Base-by-base conservation (phyloP, 2,797 vertebrate genomes). In the Halcyon smyrnensis region DNA sequence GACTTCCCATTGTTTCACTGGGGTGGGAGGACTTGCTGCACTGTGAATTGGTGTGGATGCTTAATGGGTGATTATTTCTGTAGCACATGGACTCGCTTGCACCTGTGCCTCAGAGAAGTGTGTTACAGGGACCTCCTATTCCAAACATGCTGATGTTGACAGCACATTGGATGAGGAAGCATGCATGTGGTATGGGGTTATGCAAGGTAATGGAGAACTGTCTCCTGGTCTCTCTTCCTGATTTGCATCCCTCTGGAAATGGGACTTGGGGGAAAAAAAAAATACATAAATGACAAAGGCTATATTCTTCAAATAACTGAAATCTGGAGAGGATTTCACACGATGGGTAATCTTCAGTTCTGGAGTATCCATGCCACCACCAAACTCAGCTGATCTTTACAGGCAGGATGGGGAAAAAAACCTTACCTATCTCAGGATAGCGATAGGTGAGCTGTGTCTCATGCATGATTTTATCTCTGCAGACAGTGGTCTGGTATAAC, bases 61-160 rank as follows among this genome's bases (percentile, higher is more conserved):
- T 77, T 78, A 59, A 24, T 1, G 9, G 15, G 39, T 28, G 8
- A 17, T 73, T 91, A 77, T 78, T 93, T 69, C 56, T 68, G 11
- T 20, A 30, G 23, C 1, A 1, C 9, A 3, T 0, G 6, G 12
- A 7, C n/a, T 65, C 27, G 5, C 45, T 63, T 60, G 20, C 12
- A 39, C 7, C 4, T 73, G 0, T 7, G 19, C 27, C 59, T 73
- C 19, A 27, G 30, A 54, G 19, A 46, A 48, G 1, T 0, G 0
- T 19, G 2, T 64, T 19, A 23, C 8, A 13, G 36, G 24, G 10
- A 8, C 24, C 14, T 64, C 4, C 8, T 56, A 0, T 45, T 82
- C 89, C 1, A 5, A 46, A 48, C 11, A 1, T 8, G 12, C 25
- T 57, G 37, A 16, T 57, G 45, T 23, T 21, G 13, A 28, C 0